Evolutionary conservation across 2,888 invertebrate genomes (phyloP), one percentile per base, ranked within the genome.

Genomic region (Epiperipatus broadwayi): DNA sequence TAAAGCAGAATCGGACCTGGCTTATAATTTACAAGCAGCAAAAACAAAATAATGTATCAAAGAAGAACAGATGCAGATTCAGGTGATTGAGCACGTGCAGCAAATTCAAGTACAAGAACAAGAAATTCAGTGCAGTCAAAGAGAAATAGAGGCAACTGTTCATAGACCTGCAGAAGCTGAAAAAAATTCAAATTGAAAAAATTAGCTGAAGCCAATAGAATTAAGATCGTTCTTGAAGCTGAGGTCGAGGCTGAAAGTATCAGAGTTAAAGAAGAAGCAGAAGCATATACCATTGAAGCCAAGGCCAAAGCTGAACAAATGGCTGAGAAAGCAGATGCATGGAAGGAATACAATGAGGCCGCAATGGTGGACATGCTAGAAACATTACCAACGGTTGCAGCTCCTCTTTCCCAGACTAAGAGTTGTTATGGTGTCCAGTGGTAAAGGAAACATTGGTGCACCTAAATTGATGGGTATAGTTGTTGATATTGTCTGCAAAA

Each of bases 221-320:
- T 45, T 19, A 27, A 36, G 3, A 47, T 56, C 22, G 49, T 58
- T 21, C 45, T 57, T 46, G 57, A 58, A 40, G 59, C 59, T 15
- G 52, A 59, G 40, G 59, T 58, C 18, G 53, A 55, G 21, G 48
- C 57, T 10, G 56, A 58, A 42, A 44, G 57, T n/a, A 44, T 41
- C 12, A 28, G 36, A 25, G 37, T 47, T 15, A 37, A 27, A 42
- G 61, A 60, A 20, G 60, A 60, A 32, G 61, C 61, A 1, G 57
- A 61, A 42, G 61, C 60, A 4, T 60, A 48, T 41, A 59, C 60
- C 37, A 56, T 61, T 42, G 54, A 57, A 43, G 59, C 57, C 19
- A 56, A 58, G 44, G 60, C 60, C n/a, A 55, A 57, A 41, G 60
- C 61, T n/a, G 60, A 60, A 47, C 60, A 61, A 53, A 61, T 61